phyloP scores from a whole-genome alignment of 1,140 invertebrate species.

The Hestina assimilis region DNA sequence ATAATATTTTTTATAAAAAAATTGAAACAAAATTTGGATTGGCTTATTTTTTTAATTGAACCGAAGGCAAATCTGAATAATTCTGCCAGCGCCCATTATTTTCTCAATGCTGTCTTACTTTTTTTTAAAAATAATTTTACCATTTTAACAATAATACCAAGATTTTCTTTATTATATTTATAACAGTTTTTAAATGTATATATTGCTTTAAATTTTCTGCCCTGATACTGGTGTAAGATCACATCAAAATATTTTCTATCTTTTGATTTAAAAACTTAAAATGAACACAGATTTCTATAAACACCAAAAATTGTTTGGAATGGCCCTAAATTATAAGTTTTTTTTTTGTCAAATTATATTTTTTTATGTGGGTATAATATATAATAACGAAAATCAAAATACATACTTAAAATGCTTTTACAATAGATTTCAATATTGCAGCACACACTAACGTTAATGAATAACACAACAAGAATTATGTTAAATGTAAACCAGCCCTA shows the following conservation, averaged over 20 bases:
- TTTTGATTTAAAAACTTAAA: conserved; percentile 4
- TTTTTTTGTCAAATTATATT: conserved; percentile 30
- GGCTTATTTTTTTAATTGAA: too few species aligned
- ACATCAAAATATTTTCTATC: background rate
- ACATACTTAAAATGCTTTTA: conserved; percentile 13
- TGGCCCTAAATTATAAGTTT: conserved; percentile 14
- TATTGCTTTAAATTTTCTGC: background rate
- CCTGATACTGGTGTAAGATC: background rate
- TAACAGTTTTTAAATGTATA: background rate
- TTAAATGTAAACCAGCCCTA: conserved; percentile 45
- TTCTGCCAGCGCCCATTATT: too few species aligned
- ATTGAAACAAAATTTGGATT: too few species aligned
- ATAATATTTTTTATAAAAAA: too few species aligned
- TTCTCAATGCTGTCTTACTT: too few species aligned
- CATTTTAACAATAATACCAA: conserved; percentile 6
- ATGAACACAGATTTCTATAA: conserved; percentile 9
- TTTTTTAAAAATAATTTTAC: too few species aligned
- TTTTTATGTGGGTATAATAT: background rate
- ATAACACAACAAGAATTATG: conserved; percentile 42
- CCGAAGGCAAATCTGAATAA: too few species aligned
- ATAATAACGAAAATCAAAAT: conserved; percentile 11
- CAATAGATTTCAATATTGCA: conserved; percentile 54
- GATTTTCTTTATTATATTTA: background rate
- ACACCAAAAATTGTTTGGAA: conserved; percentile 8
- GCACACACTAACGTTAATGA: conserved; percentile 59